These are phyloP conservation scores for Periophthalmodon schlosseri DNA, from an alignment of 2,113 vertebrate species.

Conservation along the genomic window DNA sequence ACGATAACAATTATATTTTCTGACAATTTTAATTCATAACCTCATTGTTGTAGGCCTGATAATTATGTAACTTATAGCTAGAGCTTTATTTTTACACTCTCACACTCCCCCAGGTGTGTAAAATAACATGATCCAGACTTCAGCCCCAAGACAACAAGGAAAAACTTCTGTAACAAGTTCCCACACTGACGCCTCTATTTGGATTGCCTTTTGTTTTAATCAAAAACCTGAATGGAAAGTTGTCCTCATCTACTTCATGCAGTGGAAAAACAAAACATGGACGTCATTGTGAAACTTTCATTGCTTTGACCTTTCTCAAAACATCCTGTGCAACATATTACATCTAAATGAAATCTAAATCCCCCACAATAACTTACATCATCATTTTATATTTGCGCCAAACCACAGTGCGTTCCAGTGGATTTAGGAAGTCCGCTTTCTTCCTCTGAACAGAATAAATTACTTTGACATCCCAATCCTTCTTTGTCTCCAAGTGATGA, in stretches of 20 bases:
- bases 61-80: not conserved
- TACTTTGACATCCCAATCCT: conserved; percentile 37
- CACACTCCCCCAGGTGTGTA: not conserved
- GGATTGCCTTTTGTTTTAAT: not conserved
- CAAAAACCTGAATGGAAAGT: not conserved
- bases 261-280: not conserved
- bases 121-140: not conserved
- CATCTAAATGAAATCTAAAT: conserved; percentile 2
- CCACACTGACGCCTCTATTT: not conserved
- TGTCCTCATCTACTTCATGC: not conserved
- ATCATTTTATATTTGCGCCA: conserved; percentile 12
- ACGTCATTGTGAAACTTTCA: not conserved
- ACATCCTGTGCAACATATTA: not conserved
- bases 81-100: not conserved
- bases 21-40: not conserved
- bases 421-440: conserved; percentile 3
- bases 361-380: conserved; percentile 11
- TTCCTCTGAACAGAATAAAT: conserved; percentile 43
- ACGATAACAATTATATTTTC: not conserved
- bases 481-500: conserved; percentile 21
- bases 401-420: conserved; percentile 6
- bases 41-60: not conserved
- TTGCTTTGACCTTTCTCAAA: conserved; percentile 2
- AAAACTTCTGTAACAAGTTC: not conserved
- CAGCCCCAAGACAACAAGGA: not conserved